Evolutionary conservation across 1,140 invertebrate species (phyloP), one percentile per base, ranked within the genome.

Genomic region (Drosophila jambulina): DNA sequence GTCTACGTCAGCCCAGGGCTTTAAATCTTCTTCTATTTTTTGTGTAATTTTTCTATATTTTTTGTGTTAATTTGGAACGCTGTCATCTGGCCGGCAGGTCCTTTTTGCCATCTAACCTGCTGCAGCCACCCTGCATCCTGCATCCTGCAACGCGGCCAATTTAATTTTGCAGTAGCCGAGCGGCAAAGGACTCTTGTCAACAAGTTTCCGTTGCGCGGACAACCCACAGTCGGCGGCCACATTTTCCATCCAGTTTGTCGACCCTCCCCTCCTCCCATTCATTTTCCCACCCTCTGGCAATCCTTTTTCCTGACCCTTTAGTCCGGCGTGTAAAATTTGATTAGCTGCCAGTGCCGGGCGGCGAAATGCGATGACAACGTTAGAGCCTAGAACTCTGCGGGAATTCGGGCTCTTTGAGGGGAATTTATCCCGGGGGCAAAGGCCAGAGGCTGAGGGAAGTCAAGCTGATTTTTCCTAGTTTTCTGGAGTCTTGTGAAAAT

Each of bases 321-420:
- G 62, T 43, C 21, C 57, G 34, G 58, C 21, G 70, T 53, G 42
- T 48, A 68, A 74, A 80, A 80, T 79, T 80, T 75, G 78, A 80
- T 80, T 80, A 74, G 58, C 71, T 70, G 65, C 34, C 64, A 49
- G 49, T 43, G 36, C 32, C 36, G 51, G 29, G 36, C 27, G 9
- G 23, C 23, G 49, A 32, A 69, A 48, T 53, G 62, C 36, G 15
- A 45, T 36, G 62, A 25, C 48, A 23, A 23, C 10, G 15, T 46
- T 38, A 46, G 63, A 32, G 46, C 46, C 67, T 15, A 34, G 57
- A 62, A 42, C 29, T 19, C 6, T 15, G 17, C 32, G 21, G 59
- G 29, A 34, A 21, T 29, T n/a, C 29, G 7, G 21, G 32, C 5
- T 17, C 15, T 23, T 54, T 19, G 13, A 21, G 21, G 25, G 10